Conservation (phyloP, 2,113 vertebrate genomes). For the Chloebia gouldiae region DNA sequence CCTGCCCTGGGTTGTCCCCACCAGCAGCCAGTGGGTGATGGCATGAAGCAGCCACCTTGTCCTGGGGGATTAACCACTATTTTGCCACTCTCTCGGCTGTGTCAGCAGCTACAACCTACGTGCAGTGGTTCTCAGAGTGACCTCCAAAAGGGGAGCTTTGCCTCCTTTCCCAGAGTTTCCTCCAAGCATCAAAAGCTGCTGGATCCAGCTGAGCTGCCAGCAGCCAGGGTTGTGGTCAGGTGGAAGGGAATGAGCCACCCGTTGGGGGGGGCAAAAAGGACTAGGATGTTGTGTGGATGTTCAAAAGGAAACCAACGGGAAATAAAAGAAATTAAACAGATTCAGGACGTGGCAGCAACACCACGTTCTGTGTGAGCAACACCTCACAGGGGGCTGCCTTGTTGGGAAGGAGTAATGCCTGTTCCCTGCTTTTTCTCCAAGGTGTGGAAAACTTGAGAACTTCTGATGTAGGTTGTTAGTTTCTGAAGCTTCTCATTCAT, state of each 20-base stretch:
- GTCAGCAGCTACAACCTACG: constrained; percentile 43
- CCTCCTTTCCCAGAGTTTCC: not conserved
- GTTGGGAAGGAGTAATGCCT: not conserved
- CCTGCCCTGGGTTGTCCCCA: constrained; percentile 22
- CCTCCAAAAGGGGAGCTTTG: not conserved
- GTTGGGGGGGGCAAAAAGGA: not conserved
- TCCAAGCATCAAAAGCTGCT: not conserved
- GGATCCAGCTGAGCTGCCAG: not conserved
- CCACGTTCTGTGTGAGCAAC: fast-evolving
- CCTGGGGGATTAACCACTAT: constrained; percentile 47
- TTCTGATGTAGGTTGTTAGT: constrained; percentile 55
- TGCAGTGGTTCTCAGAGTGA: constrained; percentile 51
- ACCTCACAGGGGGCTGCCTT: not conserved
- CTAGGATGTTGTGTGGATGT: not conserved
- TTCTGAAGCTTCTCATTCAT: constrained; percentile 69
- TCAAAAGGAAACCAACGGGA: not conserved
- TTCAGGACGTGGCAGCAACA: not conserved
- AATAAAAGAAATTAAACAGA: not conserved
- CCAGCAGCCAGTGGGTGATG: constrained; percentile 25
- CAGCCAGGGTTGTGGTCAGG: not conserved
- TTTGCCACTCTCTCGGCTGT: constrained; percentile 60
- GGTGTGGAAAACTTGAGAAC: constrained; percentile 42
- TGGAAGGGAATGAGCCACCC: not conserved
- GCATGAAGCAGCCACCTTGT: constrained; percentile 37
- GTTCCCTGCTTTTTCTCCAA: not conserved